Conservation (phyloP, 2,113 vertebrate genomes). For the Pica pica region DNA sequence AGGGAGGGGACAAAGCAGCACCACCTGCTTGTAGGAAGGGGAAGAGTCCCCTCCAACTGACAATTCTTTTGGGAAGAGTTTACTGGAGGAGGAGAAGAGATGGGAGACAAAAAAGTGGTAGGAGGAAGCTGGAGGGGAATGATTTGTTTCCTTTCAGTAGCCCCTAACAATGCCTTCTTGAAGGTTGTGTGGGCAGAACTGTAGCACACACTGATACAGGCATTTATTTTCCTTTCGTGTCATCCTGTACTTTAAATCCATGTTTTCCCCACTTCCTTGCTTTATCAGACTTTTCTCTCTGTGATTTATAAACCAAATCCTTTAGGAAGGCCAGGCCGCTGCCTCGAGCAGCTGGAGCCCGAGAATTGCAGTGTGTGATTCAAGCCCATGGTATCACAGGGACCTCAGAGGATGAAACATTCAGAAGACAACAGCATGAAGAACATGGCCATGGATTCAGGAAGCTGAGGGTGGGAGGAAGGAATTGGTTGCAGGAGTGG, state of each 20-base stretch:
- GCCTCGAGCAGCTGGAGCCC: not conserved
- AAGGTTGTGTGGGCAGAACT: not conserved
- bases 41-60: not conserved
- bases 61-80: not conserved
- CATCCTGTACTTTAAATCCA: not conserved
- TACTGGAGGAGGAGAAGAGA: not conserved
- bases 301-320: not conserved
- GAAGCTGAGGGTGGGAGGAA: not conserved
- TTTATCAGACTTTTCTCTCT: not conserved
- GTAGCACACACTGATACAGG: not conserved
- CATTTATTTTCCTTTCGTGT: not conserved
- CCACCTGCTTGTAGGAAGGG: not conserved
- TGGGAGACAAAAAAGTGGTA: not conserved
- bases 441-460: fast-evolving
- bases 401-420: not conserved
- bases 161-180: not conserved
- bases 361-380: not conserved
- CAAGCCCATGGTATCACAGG: not conserved
- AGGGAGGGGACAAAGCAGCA: not conserved
- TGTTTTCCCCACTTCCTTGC: not conserved
- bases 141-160: not conserved
- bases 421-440: not conserved
- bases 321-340: not conserved
- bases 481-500: not conserved
- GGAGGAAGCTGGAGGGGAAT: not conserved